These are phyloP conservation scores for Pagrus major DNA, from an alignment of 2,113 vertebrate genomes.

Conservation along the genomic window DNA sequence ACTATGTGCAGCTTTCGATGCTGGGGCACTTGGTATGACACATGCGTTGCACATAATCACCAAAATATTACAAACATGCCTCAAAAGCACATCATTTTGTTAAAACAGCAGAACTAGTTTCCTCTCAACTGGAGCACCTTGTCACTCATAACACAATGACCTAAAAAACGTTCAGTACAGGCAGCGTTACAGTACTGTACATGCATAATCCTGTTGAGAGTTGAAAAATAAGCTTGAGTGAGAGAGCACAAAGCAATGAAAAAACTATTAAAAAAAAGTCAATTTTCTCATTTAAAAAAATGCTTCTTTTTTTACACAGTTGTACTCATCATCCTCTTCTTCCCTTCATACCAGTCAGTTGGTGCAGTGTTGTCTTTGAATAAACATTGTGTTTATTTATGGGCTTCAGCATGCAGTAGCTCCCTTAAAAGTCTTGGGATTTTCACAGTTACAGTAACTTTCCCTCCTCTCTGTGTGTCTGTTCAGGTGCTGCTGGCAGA, in stretches of 20 bases:
- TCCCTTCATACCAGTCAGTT: background rate
- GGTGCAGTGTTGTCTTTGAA: background rate
- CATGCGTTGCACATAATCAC: background rate
- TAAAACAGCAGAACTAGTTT: slow-evolving; percentile 39
- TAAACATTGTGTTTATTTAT: slow-evolving; percentile 32
- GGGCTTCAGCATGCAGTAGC: background rate
- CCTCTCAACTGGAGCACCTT: slow-evolving; percentile 28
- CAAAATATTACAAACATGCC: background rate
- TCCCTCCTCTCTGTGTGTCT: background rate
- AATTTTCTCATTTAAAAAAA: slow-evolving; percentile 10
- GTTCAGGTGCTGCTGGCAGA: slow-evolving; percentile 92
- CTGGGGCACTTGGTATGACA: no score
- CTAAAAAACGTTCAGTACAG: slow-evolving; percentile 43
- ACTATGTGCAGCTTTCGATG: background rate
- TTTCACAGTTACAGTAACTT: background rate
- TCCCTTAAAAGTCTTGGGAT: background rate
- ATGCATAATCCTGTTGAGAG: slow-evolving; percentile 2
- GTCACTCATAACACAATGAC: slow-evolving; percentile 57
- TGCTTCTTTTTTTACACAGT: background rate
- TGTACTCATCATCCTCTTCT: background rate
- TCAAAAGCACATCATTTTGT: slow-evolving; percentile 22
- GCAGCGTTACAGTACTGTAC: slow-evolving; percentile 26
- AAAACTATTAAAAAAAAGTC: background rate
- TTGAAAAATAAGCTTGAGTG: slow-evolving; percentile 1
- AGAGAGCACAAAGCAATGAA: background rate